Evolutionary conservation across 2,797 vertebrate species (phyloP).

Genomic region (Phataginus tricuspis): DNA sequence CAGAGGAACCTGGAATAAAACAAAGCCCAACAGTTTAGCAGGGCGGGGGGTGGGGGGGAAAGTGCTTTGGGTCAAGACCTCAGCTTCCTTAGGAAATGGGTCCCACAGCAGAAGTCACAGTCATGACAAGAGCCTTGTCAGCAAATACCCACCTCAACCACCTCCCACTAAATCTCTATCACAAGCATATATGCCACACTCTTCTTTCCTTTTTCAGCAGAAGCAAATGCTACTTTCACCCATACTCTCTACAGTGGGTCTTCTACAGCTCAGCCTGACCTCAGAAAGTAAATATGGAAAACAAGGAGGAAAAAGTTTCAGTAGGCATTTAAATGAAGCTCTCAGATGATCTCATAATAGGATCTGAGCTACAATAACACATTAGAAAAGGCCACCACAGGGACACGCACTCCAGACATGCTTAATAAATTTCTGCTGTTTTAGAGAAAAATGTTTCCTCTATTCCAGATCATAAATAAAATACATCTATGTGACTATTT

Average conservation of each 20-base stretch:
- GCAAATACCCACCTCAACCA: neutral
- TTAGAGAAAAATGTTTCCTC: constrained; percentile 15
- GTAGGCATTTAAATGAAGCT: neutral
- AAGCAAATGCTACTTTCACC: constrained; percentile 42
- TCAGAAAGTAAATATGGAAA: constrained; percentile 45
- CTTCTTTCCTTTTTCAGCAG: neutral
- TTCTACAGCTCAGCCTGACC: constrained; percentile 41
- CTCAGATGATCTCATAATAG: neutral
- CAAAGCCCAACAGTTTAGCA: neutral
- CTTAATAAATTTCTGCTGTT: constrained; percentile 15
- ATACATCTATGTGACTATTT: constrained; percentile 32
- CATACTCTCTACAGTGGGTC: constrained; percentile 1
- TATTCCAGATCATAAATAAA: constrained; percentile 14
- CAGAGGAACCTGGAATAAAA: constrained; percentile 15
- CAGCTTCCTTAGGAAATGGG: neutral
- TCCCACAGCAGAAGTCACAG: neutral
- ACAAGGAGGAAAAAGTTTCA: neutral
- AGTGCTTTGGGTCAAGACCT: neutral
- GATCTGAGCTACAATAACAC: neutral
- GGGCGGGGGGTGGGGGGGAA: fast-evolving
- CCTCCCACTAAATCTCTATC: neutral
- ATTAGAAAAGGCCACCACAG: neutral
- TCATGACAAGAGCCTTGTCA: neutral
- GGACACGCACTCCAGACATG: neutral
- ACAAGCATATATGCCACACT: neutral